phyloP scores from a whole-genome alignment of 2,113 vertebrate genomes.

The Cyprinodon variegatus region DNA sequence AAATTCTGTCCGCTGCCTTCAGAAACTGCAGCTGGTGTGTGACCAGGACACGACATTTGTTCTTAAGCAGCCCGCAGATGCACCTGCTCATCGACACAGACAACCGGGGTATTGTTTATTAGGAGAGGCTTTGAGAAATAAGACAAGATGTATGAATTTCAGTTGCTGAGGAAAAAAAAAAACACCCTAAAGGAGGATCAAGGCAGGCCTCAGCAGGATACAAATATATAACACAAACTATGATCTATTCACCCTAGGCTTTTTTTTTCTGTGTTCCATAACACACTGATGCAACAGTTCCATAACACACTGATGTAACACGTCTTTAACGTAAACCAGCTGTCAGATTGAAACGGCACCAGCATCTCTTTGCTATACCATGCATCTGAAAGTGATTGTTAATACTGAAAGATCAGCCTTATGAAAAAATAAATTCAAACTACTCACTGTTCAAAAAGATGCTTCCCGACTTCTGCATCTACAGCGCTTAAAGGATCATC shows the following conservation, averaged over 20 bases:
- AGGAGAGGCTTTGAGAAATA: not conserved
- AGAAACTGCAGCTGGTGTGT: constrained; percentile 97
- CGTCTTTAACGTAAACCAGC: not conserved
- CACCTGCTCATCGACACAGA: constrained; percentile 78
- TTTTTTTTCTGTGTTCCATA: not conserved
- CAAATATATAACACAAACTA: not conserved
- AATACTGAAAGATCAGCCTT: too few relatives aligned
- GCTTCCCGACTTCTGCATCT: constrained; percentile 91
- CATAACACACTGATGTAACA: not conserved
- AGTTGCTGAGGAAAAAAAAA: too few relatives aligned
- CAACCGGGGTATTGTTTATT: not conserved
- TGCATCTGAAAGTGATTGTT: too few relatives aligned
- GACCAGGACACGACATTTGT: constrained; percentile 90
- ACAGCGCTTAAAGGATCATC: constrained; percentile 96
- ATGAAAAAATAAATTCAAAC: too few relatives aligned
- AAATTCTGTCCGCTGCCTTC: constrained; percentile 87
- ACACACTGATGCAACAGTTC: too few relatives aligned
- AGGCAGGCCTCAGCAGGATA: not conserved
- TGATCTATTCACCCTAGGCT: not conserved
- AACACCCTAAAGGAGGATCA: not conserved
- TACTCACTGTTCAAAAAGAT: constrained; percentile 94
- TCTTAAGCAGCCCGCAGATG: constrained; percentile 89
- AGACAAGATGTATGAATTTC: not conserved
- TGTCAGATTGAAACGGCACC: too few relatives aligned
- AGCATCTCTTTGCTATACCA: too few relatives aligned